Percentiles rank a stretch among this genome's conserved stretches.
These are phyloP conservation scores for Porites australiensis DNA, from an alignment of 64 coral and sea anemone species.

Conservation along the genomic window DNA sequence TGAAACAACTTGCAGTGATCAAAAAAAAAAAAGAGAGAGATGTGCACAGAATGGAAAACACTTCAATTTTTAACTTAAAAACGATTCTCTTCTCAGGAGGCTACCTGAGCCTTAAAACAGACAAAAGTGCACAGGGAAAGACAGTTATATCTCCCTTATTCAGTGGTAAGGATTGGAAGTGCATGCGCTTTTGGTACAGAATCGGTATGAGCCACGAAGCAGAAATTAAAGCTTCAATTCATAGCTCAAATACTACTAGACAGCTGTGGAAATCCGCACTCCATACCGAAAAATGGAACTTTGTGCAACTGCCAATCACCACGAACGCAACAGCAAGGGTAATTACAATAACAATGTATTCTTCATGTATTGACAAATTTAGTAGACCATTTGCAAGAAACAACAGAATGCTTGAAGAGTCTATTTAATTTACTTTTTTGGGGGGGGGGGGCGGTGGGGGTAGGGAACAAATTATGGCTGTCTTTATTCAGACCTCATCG, in stretches of 20 bases:
- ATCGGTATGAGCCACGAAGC: neutral
- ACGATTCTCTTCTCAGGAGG: neutral
- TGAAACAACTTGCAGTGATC: no score
- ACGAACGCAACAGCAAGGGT: neutral
- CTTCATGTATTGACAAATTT: no score
- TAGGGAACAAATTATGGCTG: no score
- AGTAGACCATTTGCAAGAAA: neutral
- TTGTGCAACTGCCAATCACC: constrained; percentile 15
- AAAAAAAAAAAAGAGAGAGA: no score
- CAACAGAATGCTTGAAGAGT: no score
- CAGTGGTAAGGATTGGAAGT: neutral
- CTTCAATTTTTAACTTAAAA: no score
- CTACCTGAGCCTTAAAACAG: neutral
- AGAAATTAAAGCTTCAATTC: neutral
- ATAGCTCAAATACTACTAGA: neutral
- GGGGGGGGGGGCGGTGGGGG: no score
- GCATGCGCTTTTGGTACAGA: constrained; percentile 29
- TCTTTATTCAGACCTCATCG: no score
- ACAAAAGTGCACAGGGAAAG: no score
- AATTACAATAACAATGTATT: no score
- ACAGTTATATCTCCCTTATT: neutral
- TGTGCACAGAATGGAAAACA: no score
- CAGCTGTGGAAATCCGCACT: constrained; percentile 4
- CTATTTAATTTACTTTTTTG: no score
- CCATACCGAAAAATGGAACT: neutral